Conservation (phyloP, 2,797 vertebrate genomes). For the Phataginus tetradactyla region DNA sequence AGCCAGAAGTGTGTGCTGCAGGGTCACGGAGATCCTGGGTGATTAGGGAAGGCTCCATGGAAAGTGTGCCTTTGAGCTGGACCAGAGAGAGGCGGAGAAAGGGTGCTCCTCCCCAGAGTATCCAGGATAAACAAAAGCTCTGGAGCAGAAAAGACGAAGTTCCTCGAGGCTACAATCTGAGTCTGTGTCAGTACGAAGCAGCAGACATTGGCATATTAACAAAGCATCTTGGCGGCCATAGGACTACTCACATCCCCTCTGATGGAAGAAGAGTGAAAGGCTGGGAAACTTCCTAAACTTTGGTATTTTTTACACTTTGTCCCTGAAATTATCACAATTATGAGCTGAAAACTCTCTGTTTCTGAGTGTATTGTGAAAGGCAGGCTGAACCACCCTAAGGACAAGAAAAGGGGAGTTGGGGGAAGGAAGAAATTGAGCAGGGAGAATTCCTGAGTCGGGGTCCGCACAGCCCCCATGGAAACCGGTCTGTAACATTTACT, state of each 20-base stretch:
- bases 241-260: not conserved
- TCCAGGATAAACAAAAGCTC: not conserved
- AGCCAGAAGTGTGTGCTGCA: not conserved
- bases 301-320: not conserved
- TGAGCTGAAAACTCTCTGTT: conserved; percentile 19
- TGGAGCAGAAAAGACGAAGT: not conserved
- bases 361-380: not conserved
- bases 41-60: not conserved
- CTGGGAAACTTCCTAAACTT: not conserved
- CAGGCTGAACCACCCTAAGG: not conserved
- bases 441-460: conserved; percentile 29
- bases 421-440: not conserved
- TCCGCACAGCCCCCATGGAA: not conserved
- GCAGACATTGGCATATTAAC: not conserved
- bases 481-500: conserved; percentile 29
- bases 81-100: not conserved
- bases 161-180: not conserved
- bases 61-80: not conserved
- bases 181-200: not conserved
- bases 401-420: not conserved
- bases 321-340: not conserved
- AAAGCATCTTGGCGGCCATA: not conserved
- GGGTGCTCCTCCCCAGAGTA: not conserved
- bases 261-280: not conserved
- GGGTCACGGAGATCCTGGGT: not conserved